Evolutionary conservation across 2,888 invertebrate genomes (phyloP), one percentile per base, ranked within the genome.

Genomic region (Magallana nippona): DNA sequence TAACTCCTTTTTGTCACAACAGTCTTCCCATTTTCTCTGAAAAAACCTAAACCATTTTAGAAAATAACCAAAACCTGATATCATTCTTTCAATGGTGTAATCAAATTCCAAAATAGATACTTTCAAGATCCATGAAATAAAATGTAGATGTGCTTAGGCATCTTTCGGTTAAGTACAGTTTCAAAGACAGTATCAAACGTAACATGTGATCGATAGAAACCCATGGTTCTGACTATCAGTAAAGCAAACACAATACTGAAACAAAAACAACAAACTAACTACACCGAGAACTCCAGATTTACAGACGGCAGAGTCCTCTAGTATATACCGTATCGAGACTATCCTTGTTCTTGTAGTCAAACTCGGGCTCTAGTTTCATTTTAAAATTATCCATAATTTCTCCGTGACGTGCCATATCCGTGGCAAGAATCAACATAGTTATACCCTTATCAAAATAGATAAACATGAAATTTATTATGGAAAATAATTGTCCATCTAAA

Each of bases 401-500:
- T 13, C 90, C 92, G 85, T 94, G 94, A 2, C 92, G 86, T 8
- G 94, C 93, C 94, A 94, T 94, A 86, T 94, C 94, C 13, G 94
- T 94, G 15, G 94, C 94, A 83, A 94, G 88, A 55, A 94, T 94
- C 80, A 94, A 88, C 89, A 92, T 91, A 1, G 93, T 93, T 82
- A 94, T 93, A 56, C 93, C 93, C 94, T 94, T 89, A 10, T 60
- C 32, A 80, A 71, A 80, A 44, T 62, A 19, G 63, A 71, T 71
- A 22, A 71, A 71, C 22, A 71, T 32, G 22, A 71, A 15, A 15
- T 19, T 22, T 71, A 32, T 71, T 44, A 44, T 44, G 5, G 44
- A 44, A 8, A 44, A 8, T 3, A 44, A 44, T 44, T 44, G 44
- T 8, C 44, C 44, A 5, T 44, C 8, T 44, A 8, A 8, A 44